Percentiles rank a stretch among this genome's conserved stretches.
Evolutionary conservation across 2,888 invertebrate genomes (phyloP).

Genomic region (Plemyria rubiginata): DNA sequence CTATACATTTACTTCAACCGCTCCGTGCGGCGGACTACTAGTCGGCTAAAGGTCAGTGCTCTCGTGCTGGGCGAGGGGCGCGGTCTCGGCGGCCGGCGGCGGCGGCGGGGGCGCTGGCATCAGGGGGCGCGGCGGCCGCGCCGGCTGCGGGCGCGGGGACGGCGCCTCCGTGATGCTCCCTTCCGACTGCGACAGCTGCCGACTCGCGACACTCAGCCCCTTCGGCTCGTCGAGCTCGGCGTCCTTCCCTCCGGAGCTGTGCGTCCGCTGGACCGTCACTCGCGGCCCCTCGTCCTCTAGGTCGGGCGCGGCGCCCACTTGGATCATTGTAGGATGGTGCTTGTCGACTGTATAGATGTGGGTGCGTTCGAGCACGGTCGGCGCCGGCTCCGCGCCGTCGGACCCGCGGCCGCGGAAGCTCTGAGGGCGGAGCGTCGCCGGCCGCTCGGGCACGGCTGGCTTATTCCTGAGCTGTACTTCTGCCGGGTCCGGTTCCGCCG

Average conservation of each 20-base stretch:
- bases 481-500: conserved; percentile 54
- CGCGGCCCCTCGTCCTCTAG: conserved; percentile 58
- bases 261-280: conserved; percentile 75
- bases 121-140: conserved; percentile 66
- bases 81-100: conserved; percentile 40
- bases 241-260: conserved; percentile 76
- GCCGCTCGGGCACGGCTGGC: conserved; percentile 93
- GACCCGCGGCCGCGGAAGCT: conserved; percentile 75
- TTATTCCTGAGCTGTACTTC: conserved; percentile 87
- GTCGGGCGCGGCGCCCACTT: conserved; percentile 68
- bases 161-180: conserved; percentile 85
- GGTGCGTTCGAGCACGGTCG: conserved; percentile 86
- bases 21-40: not conserved
- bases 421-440: conserved; percentile 87
- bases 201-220: conserved; percentile 66
- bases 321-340: conserved; percentile 89
- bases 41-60: conserved; percentile 48
- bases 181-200: conserved; percentile 85
- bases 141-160: conserved; percentile 62
- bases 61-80: conserved; percentile 54
- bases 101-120: conserved; percentile 69
- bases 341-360: conserved; percentile 90
- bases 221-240: conserved; percentile 72
- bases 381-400: conserved; percentile 55
- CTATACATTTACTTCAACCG: not conserved